Base-by-base conservation (phyloP, 2,888 invertebrate genomes). In the Folsomia candida region DNA sequence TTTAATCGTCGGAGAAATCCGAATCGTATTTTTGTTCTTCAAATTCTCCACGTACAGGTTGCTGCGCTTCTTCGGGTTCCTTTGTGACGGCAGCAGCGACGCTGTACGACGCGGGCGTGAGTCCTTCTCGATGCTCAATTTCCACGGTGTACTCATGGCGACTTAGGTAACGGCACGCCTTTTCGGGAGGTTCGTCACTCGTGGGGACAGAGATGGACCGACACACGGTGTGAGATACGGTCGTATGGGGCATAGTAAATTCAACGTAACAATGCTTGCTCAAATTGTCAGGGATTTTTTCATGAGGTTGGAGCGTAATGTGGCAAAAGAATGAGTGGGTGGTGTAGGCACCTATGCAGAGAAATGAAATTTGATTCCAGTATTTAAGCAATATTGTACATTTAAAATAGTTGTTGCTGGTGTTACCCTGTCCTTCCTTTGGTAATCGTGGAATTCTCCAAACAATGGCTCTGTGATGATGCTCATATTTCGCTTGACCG, bases 191-290 rank as follows among this genome's bases (percentile, higher is more conserved):
- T 77, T 91, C 90, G 81, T 90, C 92, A 82, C 89, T 88, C 81
- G 91, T 91, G 25, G 79, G 79, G 80, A 95, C 89, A 82, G 93
- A 93, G 61, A 94, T 94, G 79, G 97, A 97, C 80, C 99, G 88
- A 79, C 97, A 93, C 51, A 97, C 97, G 68, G 95, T 94, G 84
- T 98, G 97, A 72, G 94, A 94, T 66, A 87, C 86, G 83, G 96
- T 96, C 51, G 96, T 95, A 78, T 94, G 92, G 47, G 99, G 98
- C 98, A 99, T 99, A 62, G 96, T 97, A 85, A 97, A 99, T 85
- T 98, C 97, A 37, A 98, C 96, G 83, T 89, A 89, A 80, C 93
- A 93, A 84, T 89, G 90, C 79, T 91, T 91, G 74, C 95, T 91
- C 83, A 97, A 87, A 83, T 92, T 90, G 77, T 94, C 95, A 27